A percentile compares a stretch with the other conserved stretches of the same genome.
phyloP scores from a whole-genome alignment of 1,140 invertebrate genomes.

The Drosophila parabipectinata region DNA sequence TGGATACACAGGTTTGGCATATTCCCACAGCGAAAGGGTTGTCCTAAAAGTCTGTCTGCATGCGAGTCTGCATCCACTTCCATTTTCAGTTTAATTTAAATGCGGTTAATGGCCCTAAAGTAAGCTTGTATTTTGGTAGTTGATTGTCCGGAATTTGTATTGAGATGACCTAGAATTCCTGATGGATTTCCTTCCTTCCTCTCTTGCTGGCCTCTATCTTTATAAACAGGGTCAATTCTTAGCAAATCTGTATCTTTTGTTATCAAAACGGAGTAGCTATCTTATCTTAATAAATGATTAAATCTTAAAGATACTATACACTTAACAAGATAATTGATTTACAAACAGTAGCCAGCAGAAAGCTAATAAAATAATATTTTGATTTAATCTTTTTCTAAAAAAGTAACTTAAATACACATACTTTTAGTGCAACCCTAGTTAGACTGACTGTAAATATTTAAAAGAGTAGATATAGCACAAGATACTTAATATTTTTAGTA shows the following conservation, averaged over 20 bases:
- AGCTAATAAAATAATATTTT: too few species aligned
- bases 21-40: constrained; percentile 51
- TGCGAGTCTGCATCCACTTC: constrained; percentile 4
- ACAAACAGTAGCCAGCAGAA: neutral
- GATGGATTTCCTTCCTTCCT: neutral
- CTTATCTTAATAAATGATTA: constrained; percentile 4
- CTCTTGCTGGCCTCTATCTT: neutral
- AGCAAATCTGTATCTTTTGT: neutral
- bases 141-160: constrained; percentile 5
- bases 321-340: neutral
- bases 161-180: constrained; percentile 1
- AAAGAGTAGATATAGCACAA: constrained; percentile 4
- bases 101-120: constrained; percentile 30
- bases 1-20: constrained; percentile 85
- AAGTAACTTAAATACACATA: neutral
- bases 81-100: constrained; percentile 23
- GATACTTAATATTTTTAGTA: neutral
- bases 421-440: constrained; percentile 62
- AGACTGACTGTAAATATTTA: constrained; percentile 63
- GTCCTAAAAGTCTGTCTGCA: constrained; percentile 51
- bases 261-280: neutral
- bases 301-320: neutral
- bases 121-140: too few species aligned
- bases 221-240: neutral
- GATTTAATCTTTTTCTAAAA: too few species aligned